Base-by-base conservation (phyloP, 2,888 invertebrate genomes). In the Pycnomerus fuliginosus region DNA sequence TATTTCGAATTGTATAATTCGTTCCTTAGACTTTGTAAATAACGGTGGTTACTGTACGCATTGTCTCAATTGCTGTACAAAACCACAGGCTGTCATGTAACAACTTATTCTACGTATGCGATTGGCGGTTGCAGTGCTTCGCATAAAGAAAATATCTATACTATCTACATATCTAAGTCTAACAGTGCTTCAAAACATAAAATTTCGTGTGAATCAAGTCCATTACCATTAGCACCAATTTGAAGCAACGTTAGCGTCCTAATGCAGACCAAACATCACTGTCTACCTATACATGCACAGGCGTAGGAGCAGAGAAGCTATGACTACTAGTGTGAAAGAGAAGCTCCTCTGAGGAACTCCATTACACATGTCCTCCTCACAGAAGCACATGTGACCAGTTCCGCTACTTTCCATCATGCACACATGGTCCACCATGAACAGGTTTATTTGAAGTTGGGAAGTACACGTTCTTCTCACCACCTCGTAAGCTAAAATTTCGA, bases 331-430 rank as follows among this genome's bases (percentile, higher is more conserved):
- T 53, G 65, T 63, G 64, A 61, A 65, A 55, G 61, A 61, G 52
- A 58, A 55, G 65, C 63, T 65, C 52, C 58, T 61, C 49, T 67
- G 61, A 16, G 16, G 28, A 53, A 74, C 78, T 63, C 73, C 73
- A 76, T 94, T 94, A 81, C 94, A 94, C 87, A 89, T 89, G 79
- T 94, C 92, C 80, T 92, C 92, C 81, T 94, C 93, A 80, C 94
- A 94, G 84, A 94, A 94, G 81, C 93, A 94, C 93, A 94, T 94
- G 84, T 92, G 92, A 77, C 94, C 94, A 73, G 87, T 91, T 79
- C 93, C 92, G 81, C 90, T 90, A 84, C 93, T 91, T 87, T 94
- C 94, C 87, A 90, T 89, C 93, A 94, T 94, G 85, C 94, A 94
- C 79, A 94, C 94, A 80, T 94, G 94, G 77, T 94, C 94, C 74